Evolutionary conservation across 2,888 invertebrate species (phyloP), one percentile per base, ranked within the genome.

Genomic region (Dioctria linearis): DNA sequence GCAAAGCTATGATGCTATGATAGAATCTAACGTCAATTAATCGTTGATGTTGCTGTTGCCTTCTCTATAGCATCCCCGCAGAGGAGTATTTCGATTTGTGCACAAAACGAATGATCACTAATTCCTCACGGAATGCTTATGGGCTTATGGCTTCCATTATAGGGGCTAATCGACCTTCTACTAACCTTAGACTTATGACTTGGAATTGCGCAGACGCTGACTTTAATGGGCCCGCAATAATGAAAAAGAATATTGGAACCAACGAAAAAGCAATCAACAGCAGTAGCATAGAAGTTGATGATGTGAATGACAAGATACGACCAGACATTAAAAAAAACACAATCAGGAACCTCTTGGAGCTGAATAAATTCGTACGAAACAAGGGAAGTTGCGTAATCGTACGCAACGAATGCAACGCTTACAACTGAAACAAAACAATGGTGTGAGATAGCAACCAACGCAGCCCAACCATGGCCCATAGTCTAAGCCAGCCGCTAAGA

Each of bases 331-430:
- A 11, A 49, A 54, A 71, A 71, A 71, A 40, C 25, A 39, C 71
- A 75, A 75, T 71, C 49, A 54, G 71, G 71, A 71, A 54, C 51
- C 71, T 46, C 54, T 51, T 51, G 54, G 25, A 54, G 40, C 39
- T 69, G 69, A 40, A 42, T 4, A 40, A 25, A 43, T 8, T 49
- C 5, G 69, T 5, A 65, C 8, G 39, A 39, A 65, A 42, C 40
- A 75, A 42, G 43, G 75, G 75, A 75, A 75, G 61, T 75, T 75
- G 46, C 42, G 46, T 42, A 75, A 61, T 61, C 43, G 42, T 43
- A 75, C 75, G 75, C 75, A 75, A 9, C 61, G 25, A 71, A 71
- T 61, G 75, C 59, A 75, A 43, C 46, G 46, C 46, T 46, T 46
- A 46, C 59, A 75, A 75, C 13, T 40, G 42, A 51, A 39, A 75